Base-by-base conservation (phyloP, 2,797 vertebrate species). In the Catamblyrhynchus diadema region DNA sequence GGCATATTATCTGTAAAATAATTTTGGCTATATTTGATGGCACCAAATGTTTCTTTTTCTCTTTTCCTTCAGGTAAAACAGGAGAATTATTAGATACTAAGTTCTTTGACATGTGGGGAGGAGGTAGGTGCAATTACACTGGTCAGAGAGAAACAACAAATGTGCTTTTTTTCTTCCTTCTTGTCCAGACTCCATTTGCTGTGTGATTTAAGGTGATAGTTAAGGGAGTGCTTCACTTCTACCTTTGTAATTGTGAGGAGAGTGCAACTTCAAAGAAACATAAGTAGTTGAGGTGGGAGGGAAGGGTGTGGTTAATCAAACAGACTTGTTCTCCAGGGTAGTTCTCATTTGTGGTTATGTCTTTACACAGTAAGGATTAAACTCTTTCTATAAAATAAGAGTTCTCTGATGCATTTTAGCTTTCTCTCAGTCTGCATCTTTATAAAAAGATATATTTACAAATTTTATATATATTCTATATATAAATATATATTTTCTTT, bases 71-170 rank as follows among this genome's bases (percentile, higher is more conserved):
- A 99, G 99, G 99, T 28, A 98, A 95, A 98, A 99, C 98, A 3
- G 99, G 99, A 33, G 98, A 98, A 35, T 65, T 97, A 12, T 16
- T 98, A 56, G 98, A 98, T 72, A 99, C 98, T 0, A 98, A 97
- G 3, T 98, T 74, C 96, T 99, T 98, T 93, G 99, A 99, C 97
- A 98, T 99, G 98, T 99, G 99, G 99, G 98, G 98, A 70, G 99
- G 99, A 98, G 99, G 99, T 99, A 98, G 97, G 98, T 94, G 32
- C 53, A 66, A 12, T 93, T 66, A 45, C 27, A 11, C 13, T 60
- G 70, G 22, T 64, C 50, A 54, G n/a, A 84, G 14, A 62, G 21
- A 86, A 93, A 16, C 4, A 53, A 59, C 4, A 44, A 82, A 85
- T 64, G 5, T 6, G 8, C 2, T 12, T 35, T 37, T 56, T 56